Evolutionary conservation across 1,140 invertebrate species (phyloP).

Genomic region (Drosophila bocqueti): DNA sequence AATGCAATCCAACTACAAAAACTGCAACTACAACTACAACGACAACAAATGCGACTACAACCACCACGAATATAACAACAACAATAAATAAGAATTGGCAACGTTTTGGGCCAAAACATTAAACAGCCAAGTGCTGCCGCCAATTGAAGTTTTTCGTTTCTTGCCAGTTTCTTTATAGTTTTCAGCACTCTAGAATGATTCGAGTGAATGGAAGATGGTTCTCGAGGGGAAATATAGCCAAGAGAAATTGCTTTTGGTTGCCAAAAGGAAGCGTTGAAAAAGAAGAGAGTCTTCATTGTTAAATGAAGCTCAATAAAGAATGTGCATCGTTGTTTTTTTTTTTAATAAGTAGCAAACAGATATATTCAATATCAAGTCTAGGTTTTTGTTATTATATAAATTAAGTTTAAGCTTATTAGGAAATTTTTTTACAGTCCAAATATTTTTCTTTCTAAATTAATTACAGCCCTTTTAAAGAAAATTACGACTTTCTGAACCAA

Average conservation of each 20-base stretch:
- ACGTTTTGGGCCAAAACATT: constrained; percentile 67
- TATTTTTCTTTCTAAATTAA: neutral
- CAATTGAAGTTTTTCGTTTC: constrained; percentile 47
- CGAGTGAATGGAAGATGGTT: constrained; percentile 48
- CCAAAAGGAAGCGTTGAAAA: neutral
- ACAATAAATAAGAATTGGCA: constrained; percentile 59
- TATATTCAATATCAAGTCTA: neutral
- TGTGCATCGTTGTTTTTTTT: too few species aligned
- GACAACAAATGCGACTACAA: neutral
- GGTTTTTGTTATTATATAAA: neutral
- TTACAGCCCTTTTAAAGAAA: too few species aligned
- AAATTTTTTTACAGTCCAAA: neutral
- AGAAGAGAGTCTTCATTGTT: neutral
- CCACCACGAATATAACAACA: constrained; percentile 3
- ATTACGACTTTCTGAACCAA: neutral
- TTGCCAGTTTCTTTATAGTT: constrained; percentile 25
- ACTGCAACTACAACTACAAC: constrained; percentile 7
- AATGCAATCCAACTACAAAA: constrained; percentile 10
- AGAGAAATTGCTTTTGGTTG: constrained; percentile 23
- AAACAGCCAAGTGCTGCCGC: constrained; percentile 63
- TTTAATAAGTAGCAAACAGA: neutral
- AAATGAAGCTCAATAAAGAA: neutral
- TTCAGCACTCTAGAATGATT: constrained; percentile 43
- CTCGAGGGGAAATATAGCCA: neutral
- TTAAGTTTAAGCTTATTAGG: neutral